Evolutionary conservation across 2,888 invertebrate genomes (phyloP).

Genomic region (Drosophila greeni): DNA sequence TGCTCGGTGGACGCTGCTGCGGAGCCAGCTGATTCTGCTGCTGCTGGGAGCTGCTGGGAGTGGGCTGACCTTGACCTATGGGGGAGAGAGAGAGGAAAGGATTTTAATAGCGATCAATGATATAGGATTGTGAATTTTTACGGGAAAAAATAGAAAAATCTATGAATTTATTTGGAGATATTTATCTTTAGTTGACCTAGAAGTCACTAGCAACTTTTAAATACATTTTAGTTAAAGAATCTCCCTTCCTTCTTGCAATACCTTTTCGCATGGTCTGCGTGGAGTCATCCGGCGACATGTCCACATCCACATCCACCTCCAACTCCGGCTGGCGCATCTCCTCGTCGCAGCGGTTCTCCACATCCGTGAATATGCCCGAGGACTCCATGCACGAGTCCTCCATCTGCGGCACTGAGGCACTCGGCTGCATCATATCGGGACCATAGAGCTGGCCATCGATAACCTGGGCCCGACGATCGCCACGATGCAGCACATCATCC

Average conservation of each 20-base stretch:
- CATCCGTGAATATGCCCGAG: constrained; percentile 92
- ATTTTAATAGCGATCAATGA: background rate
- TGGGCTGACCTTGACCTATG: constrained; percentile 48
- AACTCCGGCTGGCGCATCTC: constrained; percentile 76
- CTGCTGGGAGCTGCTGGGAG: constrained; percentile 15
- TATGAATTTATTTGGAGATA: background rate
- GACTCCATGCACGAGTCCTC: constrained; percentile 93
- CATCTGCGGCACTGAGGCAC: constrained; percentile 80
- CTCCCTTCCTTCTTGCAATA: background rate
- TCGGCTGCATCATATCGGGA: constrained; percentile 79
- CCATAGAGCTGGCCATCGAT: constrained; percentile 95
- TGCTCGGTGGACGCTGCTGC: constrained; percentile 72
- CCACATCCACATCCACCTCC: constrained; percentile 78
- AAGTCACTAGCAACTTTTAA: too few relatives aligned
- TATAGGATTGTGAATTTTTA: too few relatives aligned
- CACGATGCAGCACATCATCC: constrained; percentile 85
- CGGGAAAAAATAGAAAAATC: background rate
- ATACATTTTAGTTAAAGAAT: too few relatives aligned
- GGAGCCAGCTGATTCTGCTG: constrained; percentile 70
- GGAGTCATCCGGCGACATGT: constrained; percentile 76
- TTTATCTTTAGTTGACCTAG: too few relatives aligned
- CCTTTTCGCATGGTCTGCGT: constrained; percentile 79
- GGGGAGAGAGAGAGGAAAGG: background rate
- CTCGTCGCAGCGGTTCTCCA: constrained; percentile 87
- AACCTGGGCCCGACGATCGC: constrained; percentile 88